phyloP scores from a whole-genome alignment of 1,140 invertebrate species.

The Drosophila nasuta region DNA sequence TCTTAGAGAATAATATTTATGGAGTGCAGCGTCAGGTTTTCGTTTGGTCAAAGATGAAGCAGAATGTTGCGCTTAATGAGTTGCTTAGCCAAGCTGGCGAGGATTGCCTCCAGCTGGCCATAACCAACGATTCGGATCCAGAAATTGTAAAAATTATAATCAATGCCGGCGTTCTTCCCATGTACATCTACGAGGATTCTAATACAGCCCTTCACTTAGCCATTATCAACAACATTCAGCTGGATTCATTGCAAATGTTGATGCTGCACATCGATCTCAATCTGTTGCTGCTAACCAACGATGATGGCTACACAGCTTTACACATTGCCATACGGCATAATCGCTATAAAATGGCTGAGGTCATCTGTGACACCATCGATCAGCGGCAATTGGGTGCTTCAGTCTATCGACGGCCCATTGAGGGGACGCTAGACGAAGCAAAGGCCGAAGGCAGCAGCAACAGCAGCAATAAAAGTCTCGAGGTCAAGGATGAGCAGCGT shows the following conservation, averaged over 20 bases:
- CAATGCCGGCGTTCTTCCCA: slow-evolving; percentile 39
- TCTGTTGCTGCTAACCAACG: slow-evolving; percentile 62
- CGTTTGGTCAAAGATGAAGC: slow-evolving; percentile 48
- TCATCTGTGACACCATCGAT: slow-evolving; percentile 67
- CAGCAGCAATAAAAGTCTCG: background rate
- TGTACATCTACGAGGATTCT: slow-evolving; percentile 64
- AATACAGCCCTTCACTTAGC: slow-evolving; percentile 74
- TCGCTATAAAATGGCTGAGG: slow-evolving; percentile 65
- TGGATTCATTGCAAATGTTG: slow-evolving; percentile 53
- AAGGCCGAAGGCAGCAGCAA: background rate
- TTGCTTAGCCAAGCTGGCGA: slow-evolving; percentile 65
- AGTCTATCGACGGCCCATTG: slow-evolving; percentile 41
- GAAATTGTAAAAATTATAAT: slow-evolving; percentile 59
- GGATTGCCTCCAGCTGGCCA: slow-evolving; percentile 70
- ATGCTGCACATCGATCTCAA: slow-evolving; percentile 66
- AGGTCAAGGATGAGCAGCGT: slow-evolving; percentile 38
- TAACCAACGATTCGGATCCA: slow-evolving; percentile 53
- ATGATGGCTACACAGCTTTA: slow-evolving; percentile 76
- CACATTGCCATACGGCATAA: slow-evolving; percentile 71
- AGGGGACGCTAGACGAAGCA: background rate
- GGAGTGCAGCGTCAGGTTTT: slow-evolving; percentile 54
- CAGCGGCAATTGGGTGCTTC: slow-evolving; percentile 41
- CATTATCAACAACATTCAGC: slow-evolving; percentile 66
- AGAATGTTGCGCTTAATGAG: slow-evolving; percentile 55
- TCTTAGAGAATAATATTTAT: slow-evolving; percentile 46